Percentiles rank a stretch among this genome's conserved stretches.
Evolutionary conservation across 2,113 vertebrate species (phyloP).

Genomic region (Hippopotamus amphibius): DNA sequence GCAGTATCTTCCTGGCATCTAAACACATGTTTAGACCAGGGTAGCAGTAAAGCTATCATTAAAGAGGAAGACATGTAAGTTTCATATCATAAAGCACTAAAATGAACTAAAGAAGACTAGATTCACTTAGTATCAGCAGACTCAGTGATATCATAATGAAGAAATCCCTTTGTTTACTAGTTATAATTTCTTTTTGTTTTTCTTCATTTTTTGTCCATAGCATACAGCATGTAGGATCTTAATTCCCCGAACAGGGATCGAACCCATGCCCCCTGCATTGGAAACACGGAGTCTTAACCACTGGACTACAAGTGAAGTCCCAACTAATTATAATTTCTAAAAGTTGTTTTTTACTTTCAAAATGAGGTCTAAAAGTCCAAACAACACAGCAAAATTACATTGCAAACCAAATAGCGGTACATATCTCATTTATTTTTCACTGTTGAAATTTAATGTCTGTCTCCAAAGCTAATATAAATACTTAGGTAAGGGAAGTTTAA

Average conservation of each 20-base stretch:
- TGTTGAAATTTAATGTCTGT: conserved; percentile 55
- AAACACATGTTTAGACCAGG: neutral
- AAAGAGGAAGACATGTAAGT: neutral
- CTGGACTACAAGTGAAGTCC: too few relatives aligned
- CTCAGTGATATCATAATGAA: conserved; percentile 60
- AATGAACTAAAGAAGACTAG: neutral
- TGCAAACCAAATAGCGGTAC: conserved; percentile 55
- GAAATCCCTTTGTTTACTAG: conserved; percentile 65
- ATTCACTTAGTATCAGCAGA: neutral
- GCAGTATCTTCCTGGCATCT: neutral
- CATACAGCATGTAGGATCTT: too few relatives aligned
- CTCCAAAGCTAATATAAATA: conserved; percentile 38
- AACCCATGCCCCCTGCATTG: too few relatives aligned
- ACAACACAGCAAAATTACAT: neutral
- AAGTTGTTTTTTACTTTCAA: conserved; percentile 68
- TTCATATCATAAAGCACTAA: neutral
- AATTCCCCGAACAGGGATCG: too few relatives aligned
- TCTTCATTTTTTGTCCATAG: too few relatives aligned
- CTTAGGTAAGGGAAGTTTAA: conserved; percentile 5
- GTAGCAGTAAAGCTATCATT: neutral
- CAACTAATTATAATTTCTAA: conserved; percentile 53
- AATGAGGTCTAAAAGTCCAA: conserved; percentile 61
- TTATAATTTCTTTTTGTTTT: conserved; percentile 26
- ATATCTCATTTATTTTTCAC: conserved; percentile 63
- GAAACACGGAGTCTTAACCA: too few relatives aligned